Evolutionary conservation across 37 sponge, comb jelly and placozoan species (phyloP).

Genomic region (Oscarella lobularis): DNA sequence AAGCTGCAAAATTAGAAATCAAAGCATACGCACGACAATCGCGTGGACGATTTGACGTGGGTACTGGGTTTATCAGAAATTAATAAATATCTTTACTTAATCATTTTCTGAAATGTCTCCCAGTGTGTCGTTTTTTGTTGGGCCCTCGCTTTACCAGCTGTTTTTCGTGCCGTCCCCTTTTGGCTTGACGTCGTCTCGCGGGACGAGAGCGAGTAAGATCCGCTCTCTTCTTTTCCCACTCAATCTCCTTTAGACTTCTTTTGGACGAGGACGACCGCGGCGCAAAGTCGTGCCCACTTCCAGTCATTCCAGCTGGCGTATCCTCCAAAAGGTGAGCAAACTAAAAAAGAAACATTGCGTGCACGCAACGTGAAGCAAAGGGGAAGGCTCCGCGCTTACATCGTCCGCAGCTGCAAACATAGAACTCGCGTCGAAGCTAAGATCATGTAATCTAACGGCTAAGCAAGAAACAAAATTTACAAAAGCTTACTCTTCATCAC

Average conservation of each 20-base stretch:
- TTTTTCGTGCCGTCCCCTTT: too few relatives aligned
- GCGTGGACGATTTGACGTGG: too few relatives aligned
- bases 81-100: too few relatives aligned
- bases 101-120: too few relatives aligned
- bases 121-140: too few relatives aligned
- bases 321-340: constrained; percentile 45
- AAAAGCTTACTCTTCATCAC: constrained; percentile 1
- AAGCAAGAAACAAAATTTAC: background rate
- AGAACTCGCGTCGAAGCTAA: constrained; percentile 12
- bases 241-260: constrained; percentile 20
- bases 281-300: background rate
- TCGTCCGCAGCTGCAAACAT: constrained; percentile 73
- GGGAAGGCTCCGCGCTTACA: constrained; percentile 8
- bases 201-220: too few relatives aligned
- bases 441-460: background rate
- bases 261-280: background rate
- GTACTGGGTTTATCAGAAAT: too few relatives aligned
- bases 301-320: background rate
- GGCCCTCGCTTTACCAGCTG: too few relatives aligned
- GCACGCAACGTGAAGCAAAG: too few relatives aligned
- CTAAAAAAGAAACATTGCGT: constrained; percentile 8
- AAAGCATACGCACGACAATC: too few relatives aligned
- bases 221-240: constrained; percentile 26
- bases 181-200: too few relatives aligned
- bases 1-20: too few relatives aligned